Evolutionary conservation across 2,888 invertebrate genomes (phyloP), one percentile per base, ranked within the genome.

Genomic region (Coelopa pilipes): DNA sequence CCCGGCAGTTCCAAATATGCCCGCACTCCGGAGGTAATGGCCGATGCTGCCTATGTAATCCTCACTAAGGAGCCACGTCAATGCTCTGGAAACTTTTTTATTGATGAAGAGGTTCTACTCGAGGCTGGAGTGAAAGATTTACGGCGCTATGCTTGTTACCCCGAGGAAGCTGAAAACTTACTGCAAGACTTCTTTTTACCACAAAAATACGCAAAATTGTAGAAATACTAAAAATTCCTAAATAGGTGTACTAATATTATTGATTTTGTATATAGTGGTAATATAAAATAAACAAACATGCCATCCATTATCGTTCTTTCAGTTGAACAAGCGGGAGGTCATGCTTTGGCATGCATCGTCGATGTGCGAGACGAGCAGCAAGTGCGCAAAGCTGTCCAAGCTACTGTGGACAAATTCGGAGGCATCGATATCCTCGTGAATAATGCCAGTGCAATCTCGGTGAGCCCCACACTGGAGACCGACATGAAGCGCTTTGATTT

Each of bases 401-500:
- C 89, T 75, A 92, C 94, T 0, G 92, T 93, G 0, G 88, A 90
- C 34, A 91, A 83, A 89, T 99, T 99, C 88, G 98, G 98, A 46
- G 97, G 98, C 9, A 97, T 99, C 80, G 98, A 99, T 86, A 94
- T 99, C 79, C 87, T 96, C 24, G 89, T 99, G 13, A 99, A 99
- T 88, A 99, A 99, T 90, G 98, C 98, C 0, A 97, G 97, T 76
- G 98, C 98, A 11, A 98, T 99, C 82, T 92, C 92, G 0, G 87
- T 96, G 63, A 93, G 96, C 0, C 91, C 92, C 55, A 98, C 98
- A 0, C 88, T 91, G 12, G 89, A 92, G 0, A 97, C 97, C 0
- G 93, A 95, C 49, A 98, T 98, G 97, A 98, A 99, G 89, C 91
- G 92, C 87, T 99, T 95, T 84, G 99, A 99, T 88, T 90, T 99